These are phyloP conservation scores for Pinna nobilis DNA, from an alignment of 1,140 invertebrate genomes.

Conservation along the genomic window DNA sequence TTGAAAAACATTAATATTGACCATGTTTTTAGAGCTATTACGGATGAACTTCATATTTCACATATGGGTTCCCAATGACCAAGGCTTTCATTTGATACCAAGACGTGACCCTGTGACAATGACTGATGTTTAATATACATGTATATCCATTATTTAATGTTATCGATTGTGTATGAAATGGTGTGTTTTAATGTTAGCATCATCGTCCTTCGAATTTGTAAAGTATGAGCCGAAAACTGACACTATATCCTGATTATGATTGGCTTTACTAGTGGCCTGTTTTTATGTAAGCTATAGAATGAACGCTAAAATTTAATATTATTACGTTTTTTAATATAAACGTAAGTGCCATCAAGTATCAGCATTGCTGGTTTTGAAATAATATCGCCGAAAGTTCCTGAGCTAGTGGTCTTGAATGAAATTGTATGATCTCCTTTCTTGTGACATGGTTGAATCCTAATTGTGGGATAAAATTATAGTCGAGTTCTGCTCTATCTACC, in stretches of 20 bases:
- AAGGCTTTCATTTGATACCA: no score
- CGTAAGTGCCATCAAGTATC: conserved; percentile 7
- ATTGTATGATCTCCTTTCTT: conserved; percentile 14
- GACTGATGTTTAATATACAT: no score
- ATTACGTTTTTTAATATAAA: conserved; percentile 1
- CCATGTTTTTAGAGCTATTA: no score
- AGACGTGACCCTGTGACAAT: no score
- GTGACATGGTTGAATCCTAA: conserved; percentile 17
- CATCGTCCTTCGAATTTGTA: conserved; percentile 18
- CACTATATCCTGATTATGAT: conserved; percentile 21
- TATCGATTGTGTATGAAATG: neutral
- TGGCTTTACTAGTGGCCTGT: conserved; percentile 10
- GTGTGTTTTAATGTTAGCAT: conserved; percentile 24
- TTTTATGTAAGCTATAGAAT: conserved; percentile 26
- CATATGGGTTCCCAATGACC: no score
- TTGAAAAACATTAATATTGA: no score
- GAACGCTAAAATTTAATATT: conserved; percentile 14
- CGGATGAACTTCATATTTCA: no score
- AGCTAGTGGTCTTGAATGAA: conserved; percentile 12
- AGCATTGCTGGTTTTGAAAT: conserved; percentile 5
- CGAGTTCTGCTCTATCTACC: neutral
- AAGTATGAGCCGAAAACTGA: conserved; percentile 18
- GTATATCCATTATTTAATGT: conserved; percentile 6
- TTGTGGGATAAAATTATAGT: conserved; percentile 11
- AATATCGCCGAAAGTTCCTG: conserved; percentile 26